Evolutionary conservation across 2,888 invertebrate species (phyloP), one percentile per base, ranked within the genome.

Genomic region (Synergus laeviventris): DNA sequence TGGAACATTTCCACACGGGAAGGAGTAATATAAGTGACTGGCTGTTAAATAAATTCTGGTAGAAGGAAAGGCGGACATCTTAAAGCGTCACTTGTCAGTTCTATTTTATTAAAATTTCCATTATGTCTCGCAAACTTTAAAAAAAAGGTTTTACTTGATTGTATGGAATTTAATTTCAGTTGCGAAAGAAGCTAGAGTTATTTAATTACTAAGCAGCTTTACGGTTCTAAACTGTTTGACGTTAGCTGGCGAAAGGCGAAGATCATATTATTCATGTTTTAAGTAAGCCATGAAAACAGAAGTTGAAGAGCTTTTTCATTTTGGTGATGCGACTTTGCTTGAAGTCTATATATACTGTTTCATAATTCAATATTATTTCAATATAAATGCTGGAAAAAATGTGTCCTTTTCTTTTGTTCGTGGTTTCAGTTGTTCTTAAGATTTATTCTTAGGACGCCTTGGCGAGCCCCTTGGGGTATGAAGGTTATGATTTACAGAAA

Each of bases 381-480:
- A 31, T 31, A 31, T 31, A 5, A 31, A 31, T 5, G 31, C 21
- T 3, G 18, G 18, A 2, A 54, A 2, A 3, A 11, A 18, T 18
- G 18, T 54, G 8, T 54, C 9, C n/a, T 2, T 18, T n/a, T 1
- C 18, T 18, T 45, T 18, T 45, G 31, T 70, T 49, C 8, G 31
- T 70, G 1, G n/a, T 45, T 42, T 66, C 12, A n/a, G n/a, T n/a
- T 24, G 36, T 49, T 70, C 9, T 36, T 1, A 31, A 1, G 36
- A 49, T 31, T 70, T 76, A 78, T 74, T 73, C 1, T 78, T 66
- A 78, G 16, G 49, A 76, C 8, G 54, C 78, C 76, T 60, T 38
- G 39, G 45, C 62, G 75, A 39, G n/a, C 8, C 60, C 78, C 76
- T 60, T 38, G 39, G 45, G 73, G 75, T 49, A 24, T 56, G 8